Conservation (phyloP, 2,888 invertebrate species). For the Drosophila infuscata region DNA sequence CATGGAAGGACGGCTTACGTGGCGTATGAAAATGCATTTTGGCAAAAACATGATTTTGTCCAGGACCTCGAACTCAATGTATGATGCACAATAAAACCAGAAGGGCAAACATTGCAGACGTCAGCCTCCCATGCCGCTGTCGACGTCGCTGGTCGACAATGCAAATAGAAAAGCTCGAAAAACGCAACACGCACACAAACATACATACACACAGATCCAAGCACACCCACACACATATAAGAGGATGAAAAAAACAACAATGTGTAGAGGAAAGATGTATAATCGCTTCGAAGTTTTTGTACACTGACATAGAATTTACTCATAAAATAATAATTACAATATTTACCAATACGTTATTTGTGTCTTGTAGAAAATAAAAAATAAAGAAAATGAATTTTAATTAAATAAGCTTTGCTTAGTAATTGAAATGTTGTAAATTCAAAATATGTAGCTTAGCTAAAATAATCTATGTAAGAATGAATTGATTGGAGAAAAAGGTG, state of each 20-base stretch:
- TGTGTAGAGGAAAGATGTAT: conserved; percentile 14
- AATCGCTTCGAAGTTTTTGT: conserved; percentile 12
- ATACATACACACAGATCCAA: conserved; percentile 34
- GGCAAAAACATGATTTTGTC: conserved; percentile 72
- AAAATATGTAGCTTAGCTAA: neutral
- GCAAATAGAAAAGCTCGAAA: conserved; percentile 72
- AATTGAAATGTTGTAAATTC: neutral
- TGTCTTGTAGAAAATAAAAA: neutral
- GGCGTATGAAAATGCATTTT: conserved; percentile 79
- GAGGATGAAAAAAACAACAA: conserved; percentile 24
- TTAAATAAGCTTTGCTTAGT: neutral
- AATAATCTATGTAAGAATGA: conserved; percentile 36
- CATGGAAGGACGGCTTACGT: conserved; percentile 59
- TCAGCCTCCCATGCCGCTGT: conserved; percentile 20
- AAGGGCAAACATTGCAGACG: conserved; percentile 70
- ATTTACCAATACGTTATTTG: neutral
- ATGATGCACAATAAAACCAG: conserved; percentile 63
- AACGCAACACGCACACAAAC: conserved; percentile 50
- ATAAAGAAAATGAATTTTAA: neutral
- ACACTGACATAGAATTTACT: conserved; percentile 1
- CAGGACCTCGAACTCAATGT: conserved; percentile 43
- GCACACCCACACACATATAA: conserved; percentile 2
- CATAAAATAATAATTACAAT: neutral
- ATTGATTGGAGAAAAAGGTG: conserved; percentile 60
- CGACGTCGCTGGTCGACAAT: conserved; percentile 57